Evolutionary conservation across 2,888 invertebrate species (phyloP).

Genomic region (Diploptera punctata): DNA sequence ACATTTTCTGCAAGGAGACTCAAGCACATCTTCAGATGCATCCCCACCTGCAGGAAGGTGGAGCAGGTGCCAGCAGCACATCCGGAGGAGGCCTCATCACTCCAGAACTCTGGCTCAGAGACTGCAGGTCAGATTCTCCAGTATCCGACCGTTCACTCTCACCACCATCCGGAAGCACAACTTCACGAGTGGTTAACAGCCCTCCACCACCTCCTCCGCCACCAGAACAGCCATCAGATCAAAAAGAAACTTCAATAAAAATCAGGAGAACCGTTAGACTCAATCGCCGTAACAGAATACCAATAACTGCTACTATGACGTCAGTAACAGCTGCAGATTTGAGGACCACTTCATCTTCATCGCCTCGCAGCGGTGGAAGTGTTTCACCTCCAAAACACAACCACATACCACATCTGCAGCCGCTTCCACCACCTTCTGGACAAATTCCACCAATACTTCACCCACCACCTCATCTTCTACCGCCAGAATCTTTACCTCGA

Average conservation of each 20-base stretch:
- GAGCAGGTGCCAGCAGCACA: slow-evolving; percentile 34
- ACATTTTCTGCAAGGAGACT: slow-evolving; percentile 93
- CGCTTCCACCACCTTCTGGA: slow-evolving; percentile 55
- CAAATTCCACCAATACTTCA: slow-evolving; percentile 51
- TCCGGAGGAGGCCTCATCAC: slow-evolving; percentile 65
- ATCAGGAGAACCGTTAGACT: slow-evolving; percentile 53
- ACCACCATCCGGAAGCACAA: slow-evolving; percentile 39
- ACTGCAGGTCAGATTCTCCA: slow-evolving; percentile 72
- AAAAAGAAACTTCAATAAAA: background rate
- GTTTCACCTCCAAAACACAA: slow-evolving; percentile 33
- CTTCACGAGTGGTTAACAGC: slow-evolving; percentile 47
- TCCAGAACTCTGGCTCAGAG: slow-evolving; percentile 88
- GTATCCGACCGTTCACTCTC: slow-evolving; percentile 52
- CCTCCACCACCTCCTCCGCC: slow-evolving; percentile 44
- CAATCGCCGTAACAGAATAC: slow-evolving; percentile 22
- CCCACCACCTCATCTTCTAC: slow-evolving; percentile 50
- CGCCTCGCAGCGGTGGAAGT: slow-evolving; percentile 39
- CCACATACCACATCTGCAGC: slow-evolving; percentile 32
- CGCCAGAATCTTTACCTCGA: slow-evolving; percentile 53
- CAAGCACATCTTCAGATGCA: slow-evolving; percentile 87
- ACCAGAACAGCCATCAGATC: slow-evolving; percentile 49
- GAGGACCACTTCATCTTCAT: slow-evolving; percentile 38
- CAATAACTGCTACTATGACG: slow-evolving; percentile 37
- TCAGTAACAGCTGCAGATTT: slow-evolving; percentile 58
- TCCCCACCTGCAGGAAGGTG: slow-evolving; percentile 67